A percentile compares a stretch with the other conserved stretches of the same genome.
phyloP scores from a whole-genome alignment of 2,888 invertebrate species.

The Trichopria drosophilae region DNA sequence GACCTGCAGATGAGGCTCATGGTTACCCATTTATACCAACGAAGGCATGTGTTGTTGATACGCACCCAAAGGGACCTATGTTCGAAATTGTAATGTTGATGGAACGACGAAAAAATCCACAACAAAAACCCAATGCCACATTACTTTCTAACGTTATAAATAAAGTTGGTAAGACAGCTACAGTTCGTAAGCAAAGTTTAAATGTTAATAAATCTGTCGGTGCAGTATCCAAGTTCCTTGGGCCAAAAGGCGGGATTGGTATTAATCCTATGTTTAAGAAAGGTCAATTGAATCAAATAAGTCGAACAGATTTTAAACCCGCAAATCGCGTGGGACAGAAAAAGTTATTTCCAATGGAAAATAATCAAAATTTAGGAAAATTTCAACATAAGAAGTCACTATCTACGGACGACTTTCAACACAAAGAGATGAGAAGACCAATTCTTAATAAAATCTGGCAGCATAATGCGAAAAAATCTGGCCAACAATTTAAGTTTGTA shows the following conservation, averaged over 20 bases:
- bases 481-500: no score
- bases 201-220: no score
- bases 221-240: no score
- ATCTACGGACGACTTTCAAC: not conserved
- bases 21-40: constrained; percentile 54
- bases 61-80: constrained; percentile 48
- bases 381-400: constrained; percentile 11
- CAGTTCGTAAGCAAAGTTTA: constrained; percentile 5
- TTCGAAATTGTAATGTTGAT: constrained; percentile 54
- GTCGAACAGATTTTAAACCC: constrained; percentile 6
- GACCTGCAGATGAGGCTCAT: constrained; percentile 44
- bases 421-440: no score
- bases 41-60: constrained; percentile 52
- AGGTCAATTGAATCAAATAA: no score
- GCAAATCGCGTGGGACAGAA: constrained; percentile 1
- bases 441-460: no score
- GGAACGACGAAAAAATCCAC: constrained; percentile 50
- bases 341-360: not conserved
- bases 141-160: constrained; percentile 31
- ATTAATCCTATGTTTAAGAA: constrained; percentile 28
- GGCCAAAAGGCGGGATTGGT: constrained; percentile 11
- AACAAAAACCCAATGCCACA: constrained; percentile 40
- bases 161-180: constrained; percentile 24
- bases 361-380: constrained; percentile 19
- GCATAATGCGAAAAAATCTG: no score